Evolutionary conservation across 2,113 vertebrate genomes (phyloP).

Genomic region (Anguilla rostrata): DNA sequence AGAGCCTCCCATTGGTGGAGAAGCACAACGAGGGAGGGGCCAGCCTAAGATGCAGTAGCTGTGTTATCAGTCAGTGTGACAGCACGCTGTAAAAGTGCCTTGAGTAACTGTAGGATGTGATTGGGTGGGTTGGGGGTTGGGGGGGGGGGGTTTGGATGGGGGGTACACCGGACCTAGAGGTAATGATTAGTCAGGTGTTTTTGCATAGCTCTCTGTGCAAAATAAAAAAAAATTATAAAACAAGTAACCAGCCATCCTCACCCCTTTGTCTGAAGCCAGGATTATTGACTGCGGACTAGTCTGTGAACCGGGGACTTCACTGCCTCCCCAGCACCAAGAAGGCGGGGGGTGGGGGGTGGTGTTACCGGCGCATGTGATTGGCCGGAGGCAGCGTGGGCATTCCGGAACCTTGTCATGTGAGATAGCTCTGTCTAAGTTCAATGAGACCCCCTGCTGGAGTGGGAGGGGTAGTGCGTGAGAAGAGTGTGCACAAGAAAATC

Average conservation of each 20-base stretch:
- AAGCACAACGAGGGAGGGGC: not conserved
- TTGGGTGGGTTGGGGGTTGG: not conserved
- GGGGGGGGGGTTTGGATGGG: too few species aligned
- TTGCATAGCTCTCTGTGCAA: slow-evolving; percentile 52
- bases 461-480: not conserved
- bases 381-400: too few species aligned
- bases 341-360: not conserved
- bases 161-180: slow-evolving; percentile 5
- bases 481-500: too few species aligned
- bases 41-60: too few species aligned
- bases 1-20: not conserved
- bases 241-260: not conserved
- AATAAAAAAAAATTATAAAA: slow-evolving; percentile 8
- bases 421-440: not conserved
- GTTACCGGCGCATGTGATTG: not conserved
- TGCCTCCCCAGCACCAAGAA: not conserved
- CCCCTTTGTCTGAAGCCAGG: slow-evolving; percentile 5
- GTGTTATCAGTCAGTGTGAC: too few species aligned
- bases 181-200: slow-evolving; percentile 18
- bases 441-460: not conserved
- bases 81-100: too few species aligned
- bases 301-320: not conserved
- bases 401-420: too few species aligned
- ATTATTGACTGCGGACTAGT: not conserved
- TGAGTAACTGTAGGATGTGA: too few species aligned